A percentile compares a stretch with the other conserved stretches of the same genome.
phyloP scores from a whole-genome alignment of 2,113 vertebrate species.

The Theropithecus gelada region DNA sequence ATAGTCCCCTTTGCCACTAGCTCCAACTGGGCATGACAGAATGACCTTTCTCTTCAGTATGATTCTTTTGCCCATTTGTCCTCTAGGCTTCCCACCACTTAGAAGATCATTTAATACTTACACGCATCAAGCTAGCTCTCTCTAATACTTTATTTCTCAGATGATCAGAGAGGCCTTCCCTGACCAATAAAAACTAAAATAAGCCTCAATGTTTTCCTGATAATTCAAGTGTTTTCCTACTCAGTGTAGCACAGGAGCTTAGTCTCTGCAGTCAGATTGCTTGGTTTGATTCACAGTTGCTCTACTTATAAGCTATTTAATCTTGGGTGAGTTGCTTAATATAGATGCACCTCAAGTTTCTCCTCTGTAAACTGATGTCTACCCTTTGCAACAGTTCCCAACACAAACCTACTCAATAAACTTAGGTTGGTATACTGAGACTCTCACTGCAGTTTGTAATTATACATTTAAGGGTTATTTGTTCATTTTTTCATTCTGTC shows the following conservation, averaged over 20 bases:
- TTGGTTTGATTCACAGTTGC: background rate
- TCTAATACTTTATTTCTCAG: background rate
- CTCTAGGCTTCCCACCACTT: background rate
- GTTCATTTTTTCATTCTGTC: background rate
- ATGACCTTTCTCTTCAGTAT: background rate
- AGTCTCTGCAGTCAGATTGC: background rate
- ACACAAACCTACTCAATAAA: background rate
- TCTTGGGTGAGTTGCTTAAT: background rate
- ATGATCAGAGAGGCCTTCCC: background rate
- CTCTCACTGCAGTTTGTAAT: background rate
- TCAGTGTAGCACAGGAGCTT: background rate
- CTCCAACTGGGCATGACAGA: background rate
- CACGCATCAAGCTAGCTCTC: background rate
- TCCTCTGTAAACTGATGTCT: background rate
- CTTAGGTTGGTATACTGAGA: background rate
- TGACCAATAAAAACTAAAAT: conserved; percentile 8
- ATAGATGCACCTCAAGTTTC: background rate
- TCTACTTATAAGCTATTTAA: background rate
- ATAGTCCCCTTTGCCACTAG: background rate
- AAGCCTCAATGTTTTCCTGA: background rate
- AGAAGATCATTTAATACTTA: conserved; percentile 5
- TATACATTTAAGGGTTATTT: background rate
- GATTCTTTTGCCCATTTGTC: background rate
- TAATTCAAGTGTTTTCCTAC: background rate
- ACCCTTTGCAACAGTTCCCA: background rate